These are phyloP conservation scores for Heterocephalus glaber DNA, from an alignment of 2,113 vertebrate species.

Conservation along the genomic window DNA sequence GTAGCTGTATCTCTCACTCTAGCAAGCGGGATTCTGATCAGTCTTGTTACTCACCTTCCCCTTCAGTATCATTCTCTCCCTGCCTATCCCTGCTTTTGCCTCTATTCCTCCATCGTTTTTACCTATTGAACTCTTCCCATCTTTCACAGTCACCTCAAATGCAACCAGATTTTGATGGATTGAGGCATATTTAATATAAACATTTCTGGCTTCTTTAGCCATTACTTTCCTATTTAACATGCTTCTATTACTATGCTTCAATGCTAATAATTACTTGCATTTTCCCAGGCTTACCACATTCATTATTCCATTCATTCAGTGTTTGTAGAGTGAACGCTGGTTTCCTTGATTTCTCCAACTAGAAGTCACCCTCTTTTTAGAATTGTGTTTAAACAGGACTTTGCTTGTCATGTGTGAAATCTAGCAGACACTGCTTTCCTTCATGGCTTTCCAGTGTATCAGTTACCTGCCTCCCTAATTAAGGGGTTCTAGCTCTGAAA, in stretches of 20 bases:
- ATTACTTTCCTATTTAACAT: background rate
- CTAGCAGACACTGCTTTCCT: background rate
- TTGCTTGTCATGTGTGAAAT: background rate
- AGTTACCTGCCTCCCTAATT: background rate
- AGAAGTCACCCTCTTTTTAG: background rate
- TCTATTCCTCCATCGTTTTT: background rate
- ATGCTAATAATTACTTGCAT: background rate
- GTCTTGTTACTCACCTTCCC: background rate
- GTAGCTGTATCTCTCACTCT: background rate
- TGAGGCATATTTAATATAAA: background rate
- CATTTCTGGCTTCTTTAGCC: background rate
- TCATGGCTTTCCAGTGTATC: background rate
- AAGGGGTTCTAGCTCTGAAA: background rate
- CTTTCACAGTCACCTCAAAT: background rate
- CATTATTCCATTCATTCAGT: slow-evolving; percentile 2
- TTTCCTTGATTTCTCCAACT: slow-evolving; percentile 18
- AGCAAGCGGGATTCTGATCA: background rate
- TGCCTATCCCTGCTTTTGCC: background rate
- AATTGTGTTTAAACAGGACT: background rate
- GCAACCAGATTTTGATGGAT: background rate
- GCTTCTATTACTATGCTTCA: background rate
- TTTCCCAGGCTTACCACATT: background rate
- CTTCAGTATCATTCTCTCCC: background rate
- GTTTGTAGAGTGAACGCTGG: background rate
- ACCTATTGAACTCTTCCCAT: background rate